Percentiles rank a stretch among this genome's conserved stretches.
Conservation (phyloP, 2,797 vertebrate genomes). For the Hippoglossus hippoglossus region DNA sequence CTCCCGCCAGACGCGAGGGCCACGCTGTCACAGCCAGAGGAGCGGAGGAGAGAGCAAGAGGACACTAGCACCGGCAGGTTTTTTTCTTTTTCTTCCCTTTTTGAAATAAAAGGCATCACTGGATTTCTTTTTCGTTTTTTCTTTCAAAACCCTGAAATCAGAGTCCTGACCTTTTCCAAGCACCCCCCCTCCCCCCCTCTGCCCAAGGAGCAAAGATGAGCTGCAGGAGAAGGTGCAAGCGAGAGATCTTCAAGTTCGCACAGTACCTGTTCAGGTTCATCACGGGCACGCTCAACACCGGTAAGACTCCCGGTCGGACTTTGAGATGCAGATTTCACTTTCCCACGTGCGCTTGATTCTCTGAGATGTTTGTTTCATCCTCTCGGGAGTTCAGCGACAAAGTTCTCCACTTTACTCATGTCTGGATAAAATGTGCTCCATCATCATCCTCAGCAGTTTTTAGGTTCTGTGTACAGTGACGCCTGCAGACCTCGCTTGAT, state of each 20-base stretch:
- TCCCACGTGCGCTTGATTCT: background rate
- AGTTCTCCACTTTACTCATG: background rate
- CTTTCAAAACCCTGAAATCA: slow-evolving; percentile 43
- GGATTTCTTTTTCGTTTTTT: background rate
- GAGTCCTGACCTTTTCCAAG: slow-evolving; percentile 62
- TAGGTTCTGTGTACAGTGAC: slow-evolving; percentile 26
- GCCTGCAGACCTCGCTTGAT: slow-evolving; percentile 10
- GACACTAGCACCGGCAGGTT: slow-evolving; percentile 72
- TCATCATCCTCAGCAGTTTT: slow-evolving; percentile 1
- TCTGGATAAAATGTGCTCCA: background rate
- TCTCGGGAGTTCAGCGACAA: slow-evolving; percentile 6
- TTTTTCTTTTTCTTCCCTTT: slow-evolving; percentile 2
- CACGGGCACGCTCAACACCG: slow-evolving; percentile 94
- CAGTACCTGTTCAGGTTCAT: slow-evolving; percentile 96
- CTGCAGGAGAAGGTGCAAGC: slow-evolving; percentile 97
- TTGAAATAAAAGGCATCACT: background rate
- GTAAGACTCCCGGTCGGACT: slow-evolving; percentile 84
- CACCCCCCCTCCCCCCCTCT: slow-evolving; percentile 25
- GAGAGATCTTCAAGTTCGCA: slow-evolving; percentile 96
- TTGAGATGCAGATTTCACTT: slow-evolving; percentile 6
- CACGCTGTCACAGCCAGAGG: slow-evolving; percentile 70
- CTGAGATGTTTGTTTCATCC: background rate
- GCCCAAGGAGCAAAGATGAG: slow-evolving; percentile 88
- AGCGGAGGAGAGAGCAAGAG: slow-evolving; percentile 74
- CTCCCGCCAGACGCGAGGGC: slow-evolving; percentile 48